These are phyloP conservation scores for Drosophila leonis DNA, from an alignment of 2,888 invertebrate species.

Conservation along the genomic window DNA sequence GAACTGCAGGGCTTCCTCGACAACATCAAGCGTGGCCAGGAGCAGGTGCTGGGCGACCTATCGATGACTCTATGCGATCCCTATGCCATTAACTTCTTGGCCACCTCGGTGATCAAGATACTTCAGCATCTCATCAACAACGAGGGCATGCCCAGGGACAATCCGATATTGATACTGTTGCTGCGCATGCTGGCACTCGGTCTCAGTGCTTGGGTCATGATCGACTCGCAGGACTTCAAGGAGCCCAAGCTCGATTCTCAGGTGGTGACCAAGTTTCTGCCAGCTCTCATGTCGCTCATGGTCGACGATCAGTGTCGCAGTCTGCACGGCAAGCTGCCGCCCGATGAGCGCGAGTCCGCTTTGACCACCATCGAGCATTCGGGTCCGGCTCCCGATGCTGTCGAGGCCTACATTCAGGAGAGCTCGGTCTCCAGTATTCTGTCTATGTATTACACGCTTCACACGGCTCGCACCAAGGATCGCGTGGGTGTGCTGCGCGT, in stretches of 20 bases:
- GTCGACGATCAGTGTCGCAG: slow-evolving; percentile 94
- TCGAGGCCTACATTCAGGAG: slow-evolving; percentile 95
- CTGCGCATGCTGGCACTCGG: slow-evolving; percentile 97
- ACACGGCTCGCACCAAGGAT: slow-evolving; percentile 93
- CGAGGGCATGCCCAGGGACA: slow-evolving; percentile 95
- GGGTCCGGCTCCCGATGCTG: slow-evolving; percentile 96
- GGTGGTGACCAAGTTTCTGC: slow-evolving; percentile 97
- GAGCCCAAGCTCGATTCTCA: slow-evolving; percentile 97
- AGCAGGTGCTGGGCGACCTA: slow-evolving; percentile 94
- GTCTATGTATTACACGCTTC: slow-evolving; percentile 98
- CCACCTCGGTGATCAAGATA: slow-evolving; percentile 96
- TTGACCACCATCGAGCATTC: slow-evolving; percentile 97
- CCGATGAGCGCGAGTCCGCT: slow-evolving; percentile 96
- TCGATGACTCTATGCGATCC: slow-evolving; percentile 99
- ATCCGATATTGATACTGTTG: slow-evolving; percentile 94
- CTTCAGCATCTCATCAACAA: slow-evolving; percentile 95
- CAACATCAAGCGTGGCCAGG: slow-evolving; percentile 95
- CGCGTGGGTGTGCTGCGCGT: slow-evolving; percentile 93
- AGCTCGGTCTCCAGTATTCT: slow-evolving; percentile 96
- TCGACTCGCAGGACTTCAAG: slow-evolving; percentile 97
- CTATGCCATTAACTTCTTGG: slow-evolving; percentile 97
- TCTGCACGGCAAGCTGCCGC: slow-evolving; percentile 93
- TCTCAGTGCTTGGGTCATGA: slow-evolving; percentile 98
- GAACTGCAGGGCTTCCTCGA: slow-evolving; percentile 97
- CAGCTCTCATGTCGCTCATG: slow-evolving; percentile 97